Evolutionary conservation across 2,113 vertebrate genomes (phyloP), one percentile per base, ranked within the genome.

Genomic region (Corythornis madagascariensis): DNA sequence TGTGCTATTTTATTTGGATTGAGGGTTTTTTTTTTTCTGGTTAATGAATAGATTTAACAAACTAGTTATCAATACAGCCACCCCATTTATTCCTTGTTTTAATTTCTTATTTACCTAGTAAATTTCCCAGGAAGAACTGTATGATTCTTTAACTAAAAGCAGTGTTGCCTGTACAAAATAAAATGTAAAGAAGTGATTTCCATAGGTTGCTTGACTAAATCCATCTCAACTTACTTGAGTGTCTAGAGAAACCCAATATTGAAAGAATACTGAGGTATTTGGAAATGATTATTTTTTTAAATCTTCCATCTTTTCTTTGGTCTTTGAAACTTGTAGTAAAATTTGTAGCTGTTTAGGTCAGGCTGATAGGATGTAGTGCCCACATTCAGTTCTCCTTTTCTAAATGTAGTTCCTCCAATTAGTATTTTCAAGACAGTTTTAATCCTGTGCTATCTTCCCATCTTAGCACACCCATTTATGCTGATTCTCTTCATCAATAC

Each of bases 1-100:
- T 29, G 13, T 31, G 69, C 11, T 74, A 10, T 0, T 45, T 20
- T 40, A 33, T 0, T 17, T 56, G 53, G 53, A 6, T n/a, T n/a
- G 29, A 7, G 4, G 38, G 38, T 10, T 38, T 38, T 16, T 22
- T 79, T 72, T 71, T 72, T 81, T 35, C 75, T 64, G 11, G 4
- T 75, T 88, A 74, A 67, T 55, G 14, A 9, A 38, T 33, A 85
- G 57, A 47, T 8, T 79, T 60, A 72, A 45, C 38, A 61, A 70
- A 11, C n/a, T 61, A 13, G 13, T 53, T 78, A 55, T 74, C 47
- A 75, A 24, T 85, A 31, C 22, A 80, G 52, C 5, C 22, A 86
- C 31, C 7, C n/a, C 38, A 47, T 60, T 71, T 4, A 2, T 79
- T 69, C n/a, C 24, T 64, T 73, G 25, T 52, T 94, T 83, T 75